phyloP scores from a whole-genome alignment of 1,140 invertebrate genomes.

The Solenopsis invicta region DNA sequence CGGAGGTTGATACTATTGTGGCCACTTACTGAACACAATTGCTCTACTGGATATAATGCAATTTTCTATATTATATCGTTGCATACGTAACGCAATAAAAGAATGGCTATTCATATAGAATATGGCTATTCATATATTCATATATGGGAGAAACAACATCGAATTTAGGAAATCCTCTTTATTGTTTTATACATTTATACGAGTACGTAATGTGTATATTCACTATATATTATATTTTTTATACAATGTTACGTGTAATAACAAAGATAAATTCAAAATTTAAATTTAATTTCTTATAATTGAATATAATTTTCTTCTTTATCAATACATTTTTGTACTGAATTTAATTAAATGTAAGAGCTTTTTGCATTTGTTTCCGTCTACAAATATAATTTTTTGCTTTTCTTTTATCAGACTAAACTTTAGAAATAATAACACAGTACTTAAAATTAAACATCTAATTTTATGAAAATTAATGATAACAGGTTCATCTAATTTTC shows the following conservation, averaged over 20 bases:
- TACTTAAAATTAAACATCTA: neutral
- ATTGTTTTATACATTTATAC: neutral
- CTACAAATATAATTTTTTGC: neutral
- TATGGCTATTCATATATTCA: neutral
- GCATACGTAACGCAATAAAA: conserved; percentile 15
- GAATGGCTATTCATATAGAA: neutral
- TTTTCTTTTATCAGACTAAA: neutral
- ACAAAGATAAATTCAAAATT: neutral
- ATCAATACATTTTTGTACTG: neutral
- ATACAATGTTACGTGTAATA: neutral
- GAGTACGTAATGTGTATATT: too few relatives aligned
- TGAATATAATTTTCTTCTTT: neutral
- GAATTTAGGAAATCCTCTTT: neutral
- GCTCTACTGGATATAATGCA: conserved; percentile 2
- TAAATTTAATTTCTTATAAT: neutral
- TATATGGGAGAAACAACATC: neutral
- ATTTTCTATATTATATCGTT: conserved; percentile 19
- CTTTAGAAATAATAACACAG: neutral
- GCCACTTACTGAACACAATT: neutral
- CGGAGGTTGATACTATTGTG: neutral
- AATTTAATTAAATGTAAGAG: neutral
- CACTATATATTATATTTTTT: neutral
- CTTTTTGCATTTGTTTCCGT: neutral
- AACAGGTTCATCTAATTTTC: neutral
- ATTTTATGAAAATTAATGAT: neutral